A percentile compares a stretch with the other conserved stretches of the same genome.
phyloP scores from a whole-genome alignment of 2,888 invertebrate species.

The Rhamphomyia laevipes region DNA sequence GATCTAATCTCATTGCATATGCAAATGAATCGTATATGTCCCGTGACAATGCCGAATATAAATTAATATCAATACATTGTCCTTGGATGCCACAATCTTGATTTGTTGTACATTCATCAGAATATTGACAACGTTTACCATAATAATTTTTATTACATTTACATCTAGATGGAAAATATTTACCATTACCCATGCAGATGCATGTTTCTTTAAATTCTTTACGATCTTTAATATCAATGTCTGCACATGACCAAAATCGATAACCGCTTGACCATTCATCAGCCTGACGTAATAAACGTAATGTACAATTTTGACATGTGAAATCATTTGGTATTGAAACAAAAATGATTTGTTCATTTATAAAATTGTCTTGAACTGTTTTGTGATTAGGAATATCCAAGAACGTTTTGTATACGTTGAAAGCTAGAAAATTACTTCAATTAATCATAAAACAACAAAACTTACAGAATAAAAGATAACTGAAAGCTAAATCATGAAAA shows the following conservation, averaged over 20 bases:
- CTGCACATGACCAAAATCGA: conserved; percentile 91
- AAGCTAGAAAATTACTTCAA: too few relatives aligned
- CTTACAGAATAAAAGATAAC: too few relatives aligned
- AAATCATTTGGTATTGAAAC: conserved; percentile 73
- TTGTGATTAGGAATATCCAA: too few relatives aligned
- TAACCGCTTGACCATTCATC: conserved; percentile 79
- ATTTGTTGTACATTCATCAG: conserved; percentile 76
- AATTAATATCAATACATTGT: conserved; percentile 72
- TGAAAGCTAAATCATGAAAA: too few relatives aligned
- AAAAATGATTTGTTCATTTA: conserved; percentile 63
- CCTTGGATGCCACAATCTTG: conserved; percentile 79
- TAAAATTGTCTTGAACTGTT: too few relatives aligned
- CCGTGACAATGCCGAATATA: too few relatives aligned
- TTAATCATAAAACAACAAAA: too few relatives aligned
- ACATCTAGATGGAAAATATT: conserved; percentile 62
- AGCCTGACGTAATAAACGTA: conserved; percentile 81
- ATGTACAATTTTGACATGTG: conserved; percentile 77
- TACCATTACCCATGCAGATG: conserved; percentile 74
- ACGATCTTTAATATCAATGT: conserved; percentile 71
- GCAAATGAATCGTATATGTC: too few relatives aligned
- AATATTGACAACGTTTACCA: conserved; percentile 75
- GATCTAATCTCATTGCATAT: too few relatives aligned
- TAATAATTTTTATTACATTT: conserved; percentile 71
- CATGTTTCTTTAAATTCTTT: conserved; percentile 74
- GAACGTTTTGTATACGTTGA: too few relatives aligned